These are phyloP conservation scores for Therioaphis trifolii DNA, from an alignment of 2,888 invertebrate genomes.

Conservation along the genomic window DNA sequence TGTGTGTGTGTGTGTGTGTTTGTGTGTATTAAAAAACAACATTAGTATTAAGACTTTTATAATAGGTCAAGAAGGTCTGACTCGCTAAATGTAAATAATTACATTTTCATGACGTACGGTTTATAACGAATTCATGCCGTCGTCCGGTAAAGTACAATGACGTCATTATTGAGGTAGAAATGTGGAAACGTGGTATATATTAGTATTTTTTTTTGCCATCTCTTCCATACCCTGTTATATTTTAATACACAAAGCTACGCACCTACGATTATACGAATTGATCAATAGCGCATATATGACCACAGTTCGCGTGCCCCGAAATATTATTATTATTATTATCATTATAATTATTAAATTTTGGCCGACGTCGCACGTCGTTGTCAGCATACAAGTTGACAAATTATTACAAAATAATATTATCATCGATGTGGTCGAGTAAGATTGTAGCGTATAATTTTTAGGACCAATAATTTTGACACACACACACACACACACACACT, in stretches of 20 bases:
- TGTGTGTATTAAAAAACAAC: background rate
- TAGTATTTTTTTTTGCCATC: background rate
- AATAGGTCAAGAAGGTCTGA: slow-evolving; percentile 42
- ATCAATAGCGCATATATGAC: background rate
- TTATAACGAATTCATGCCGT: slow-evolving; percentile 45
- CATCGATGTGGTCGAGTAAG: too few relatives aligned
- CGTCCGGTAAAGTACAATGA: slow-evolving; percentile 29
- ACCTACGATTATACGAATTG: slow-evolving; percentile 6
- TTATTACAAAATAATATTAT: too few relatives aligned
- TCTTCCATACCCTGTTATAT: too few relatives aligned
- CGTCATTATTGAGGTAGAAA: slow-evolving; percentile 28
- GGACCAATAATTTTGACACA: too few relatives aligned
- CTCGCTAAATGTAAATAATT: slow-evolving; percentile 52
- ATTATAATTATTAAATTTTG: too few relatives aligned
- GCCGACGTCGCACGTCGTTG: too few relatives aligned
- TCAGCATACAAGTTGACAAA: too few relatives aligned
- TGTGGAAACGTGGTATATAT: background rate
- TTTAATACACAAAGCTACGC: too few relatives aligned
- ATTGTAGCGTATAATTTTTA: too few relatives aligned
- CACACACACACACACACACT: too few relatives aligned
- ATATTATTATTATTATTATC: too few relatives aligned
- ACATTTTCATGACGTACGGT: slow-evolving; percentile 20
- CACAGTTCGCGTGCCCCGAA: background rate
- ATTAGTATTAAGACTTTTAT: slow-evolving; percentile 41
- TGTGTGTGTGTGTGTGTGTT: background rate